Conservation (phyloP, 2,113 vertebrate species). For the Peromyscus polionotus region DNA sequence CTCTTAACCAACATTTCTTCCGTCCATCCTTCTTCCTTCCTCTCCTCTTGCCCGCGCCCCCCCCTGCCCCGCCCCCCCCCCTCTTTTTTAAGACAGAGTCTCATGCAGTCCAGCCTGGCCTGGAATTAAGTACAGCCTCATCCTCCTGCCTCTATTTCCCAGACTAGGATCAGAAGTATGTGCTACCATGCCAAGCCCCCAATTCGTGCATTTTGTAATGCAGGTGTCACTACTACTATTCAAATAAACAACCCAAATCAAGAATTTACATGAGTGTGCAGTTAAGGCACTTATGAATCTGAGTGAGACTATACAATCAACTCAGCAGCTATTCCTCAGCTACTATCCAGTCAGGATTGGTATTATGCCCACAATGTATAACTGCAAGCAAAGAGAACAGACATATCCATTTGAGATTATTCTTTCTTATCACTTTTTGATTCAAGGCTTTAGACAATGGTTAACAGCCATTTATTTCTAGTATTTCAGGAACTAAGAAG, state of each 20-base stretch:
- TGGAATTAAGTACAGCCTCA: neutral
- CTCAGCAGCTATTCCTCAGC: neutral
- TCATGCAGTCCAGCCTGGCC: neutral
- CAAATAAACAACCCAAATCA: neutral
- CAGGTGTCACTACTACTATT: constrained; percentile 34
- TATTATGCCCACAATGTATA: neutral
- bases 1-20: neutral
- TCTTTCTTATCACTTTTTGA: neutral
- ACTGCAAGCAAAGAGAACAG: neutral
- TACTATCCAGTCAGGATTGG: neutral
- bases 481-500: neutral
- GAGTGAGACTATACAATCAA: neutral
- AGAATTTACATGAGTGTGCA: neutral
- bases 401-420: neutral
- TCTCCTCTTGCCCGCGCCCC: too few species aligned
- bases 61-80: too few species aligned
- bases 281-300: neutral
- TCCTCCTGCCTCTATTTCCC: neutral
- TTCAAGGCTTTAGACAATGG: constrained; percentile 1
- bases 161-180: neutral
- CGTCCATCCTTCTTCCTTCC: too few species aligned
- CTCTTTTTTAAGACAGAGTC: neutral
- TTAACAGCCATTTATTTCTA: neutral
- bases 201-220: neutral
- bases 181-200: neutral